These are phyloP conservation scores for Megalurothrips usitatus DNA, from an alignment of 2,888 invertebrate genomes.

Conservation along the genomic window DNA sequence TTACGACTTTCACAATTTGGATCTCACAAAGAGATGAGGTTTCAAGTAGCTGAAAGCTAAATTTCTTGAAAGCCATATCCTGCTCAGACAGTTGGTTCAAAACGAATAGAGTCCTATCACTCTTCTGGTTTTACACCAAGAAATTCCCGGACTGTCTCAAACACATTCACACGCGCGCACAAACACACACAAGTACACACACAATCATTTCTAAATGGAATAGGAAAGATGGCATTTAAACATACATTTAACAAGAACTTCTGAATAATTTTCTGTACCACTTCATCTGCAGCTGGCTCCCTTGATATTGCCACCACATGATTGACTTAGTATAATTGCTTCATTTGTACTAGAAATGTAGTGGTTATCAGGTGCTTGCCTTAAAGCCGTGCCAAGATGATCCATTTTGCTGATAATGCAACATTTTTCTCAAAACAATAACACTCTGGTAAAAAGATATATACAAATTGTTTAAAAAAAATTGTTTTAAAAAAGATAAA, in stretches of 20 bases:
- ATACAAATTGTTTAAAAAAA: background rate
- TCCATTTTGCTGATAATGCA: background rate
- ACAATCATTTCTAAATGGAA: too few species aligned
- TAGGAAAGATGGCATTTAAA: too few species aligned
- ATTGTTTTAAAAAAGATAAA: background rate
- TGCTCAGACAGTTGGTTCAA: background rate
- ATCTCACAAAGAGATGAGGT: too few species aligned
- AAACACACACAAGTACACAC: too few species aligned
- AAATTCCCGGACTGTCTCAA: background rate
- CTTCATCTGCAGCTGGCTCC: too few species aligned
- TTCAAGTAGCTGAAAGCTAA: too few species aligned
- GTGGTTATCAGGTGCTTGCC: slow-evolving; percentile 16
- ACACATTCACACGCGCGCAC: background rate
- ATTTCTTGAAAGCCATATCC: too few species aligned
- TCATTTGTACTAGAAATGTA: slow-evolving; percentile 23
- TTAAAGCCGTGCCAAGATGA: background rate
- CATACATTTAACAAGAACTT: too few species aligned
- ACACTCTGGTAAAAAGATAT: background rate
- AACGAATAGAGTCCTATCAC: too few species aligned
- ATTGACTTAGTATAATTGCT: slow-evolving; percentile 15
- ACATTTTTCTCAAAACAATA: background rate
- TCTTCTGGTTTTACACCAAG: too few species aligned
- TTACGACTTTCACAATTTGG: too few species aligned
- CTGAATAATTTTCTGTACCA: too few species aligned
- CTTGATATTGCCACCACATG: slow-evolving; percentile 1